Evolutionary conservation across 2,113 vertebrate genomes (phyloP).

Genomic region (Ahaetulla prasina): DNA sequence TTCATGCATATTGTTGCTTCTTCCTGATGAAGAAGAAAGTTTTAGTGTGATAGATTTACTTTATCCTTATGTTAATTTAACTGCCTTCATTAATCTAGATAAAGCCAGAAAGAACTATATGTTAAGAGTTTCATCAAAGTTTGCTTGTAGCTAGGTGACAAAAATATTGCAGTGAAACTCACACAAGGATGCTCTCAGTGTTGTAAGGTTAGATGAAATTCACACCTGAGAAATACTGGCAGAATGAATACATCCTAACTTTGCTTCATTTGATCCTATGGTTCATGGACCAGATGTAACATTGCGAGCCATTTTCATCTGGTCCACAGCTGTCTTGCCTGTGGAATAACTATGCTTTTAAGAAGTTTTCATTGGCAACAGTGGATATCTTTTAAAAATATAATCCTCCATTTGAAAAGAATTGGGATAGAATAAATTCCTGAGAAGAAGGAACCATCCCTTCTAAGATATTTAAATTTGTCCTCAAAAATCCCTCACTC

Average conservation of each 20-base stretch:
- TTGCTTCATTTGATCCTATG: neutral
- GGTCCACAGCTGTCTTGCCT: neutral
- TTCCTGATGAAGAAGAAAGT: neutral
- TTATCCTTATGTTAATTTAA: neutral
- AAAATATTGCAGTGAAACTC: neutral
- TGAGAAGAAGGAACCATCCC: neutral
- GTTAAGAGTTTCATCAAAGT: neutral
- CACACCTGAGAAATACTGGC: neutral
- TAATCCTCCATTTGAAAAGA: neutral
- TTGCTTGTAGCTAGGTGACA: neutral
- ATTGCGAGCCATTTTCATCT: neutral
- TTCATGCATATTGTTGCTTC: neutral
- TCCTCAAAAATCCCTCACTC: neutral
- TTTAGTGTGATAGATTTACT: neutral
- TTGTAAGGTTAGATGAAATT: neutral
- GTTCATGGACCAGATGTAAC: neutral
- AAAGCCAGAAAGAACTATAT: neutral
- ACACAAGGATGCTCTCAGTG: neutral
- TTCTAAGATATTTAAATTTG: neutral
- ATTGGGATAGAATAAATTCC: neutral
- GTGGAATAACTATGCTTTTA: neutral
- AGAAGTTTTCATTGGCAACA: neutral
- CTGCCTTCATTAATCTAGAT: neutral
- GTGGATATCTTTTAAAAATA: neutral
- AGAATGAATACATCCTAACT: neutral